Percentiles rank a stretch among this genome's conserved stretches.
Evolutionary conservation across 2,113 vertebrate genomes (phyloP).

Genomic region (Geococcyx californianus): DNA sequence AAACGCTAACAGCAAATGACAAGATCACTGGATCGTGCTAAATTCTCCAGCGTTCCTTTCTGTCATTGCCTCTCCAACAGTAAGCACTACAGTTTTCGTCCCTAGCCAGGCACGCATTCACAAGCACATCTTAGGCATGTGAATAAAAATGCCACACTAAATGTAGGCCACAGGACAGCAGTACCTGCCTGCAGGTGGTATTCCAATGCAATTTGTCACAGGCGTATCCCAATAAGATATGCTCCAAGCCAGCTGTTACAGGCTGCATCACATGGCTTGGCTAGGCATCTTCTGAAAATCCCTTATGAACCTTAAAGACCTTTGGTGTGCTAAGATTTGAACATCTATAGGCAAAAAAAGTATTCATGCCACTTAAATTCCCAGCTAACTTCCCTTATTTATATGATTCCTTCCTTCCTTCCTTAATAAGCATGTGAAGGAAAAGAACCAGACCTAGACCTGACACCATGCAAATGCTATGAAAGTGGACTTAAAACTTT

Average conservation of each 20-base stretch:
- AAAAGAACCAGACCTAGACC: not conserved
- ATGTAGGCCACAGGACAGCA: not conserved
- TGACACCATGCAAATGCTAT: not conserved
- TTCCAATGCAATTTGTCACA: not conserved
- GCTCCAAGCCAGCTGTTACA: not conserved
- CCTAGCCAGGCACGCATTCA: not conserved
- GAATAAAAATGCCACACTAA: not conserved
- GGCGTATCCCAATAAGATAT: not conserved
- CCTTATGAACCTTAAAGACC: not conserved
- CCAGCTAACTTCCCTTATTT: not conserved
- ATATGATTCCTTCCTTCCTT: not conserved
- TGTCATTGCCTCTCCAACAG: not conserved
- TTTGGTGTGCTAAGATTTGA: not conserved
- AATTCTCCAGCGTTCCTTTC: not conserved
- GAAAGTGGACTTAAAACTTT: not conserved
- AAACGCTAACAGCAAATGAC: not conserved
- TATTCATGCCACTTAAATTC: not conserved
- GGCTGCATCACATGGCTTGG: rapidly evolving
- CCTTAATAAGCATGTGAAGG: not conserved
- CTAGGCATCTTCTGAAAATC: not conserved
- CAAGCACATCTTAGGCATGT: rapidly evolving
- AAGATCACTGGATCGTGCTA: not conserved
- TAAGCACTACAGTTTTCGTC: not conserved
- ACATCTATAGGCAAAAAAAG: not conserved
- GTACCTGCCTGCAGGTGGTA: not conserved